These are phyloP conservation scores for Eurystomus glaucurus DNA, from an alignment of 2,797 vertebrate genomes.

Conservation along the genomic window DNA sequence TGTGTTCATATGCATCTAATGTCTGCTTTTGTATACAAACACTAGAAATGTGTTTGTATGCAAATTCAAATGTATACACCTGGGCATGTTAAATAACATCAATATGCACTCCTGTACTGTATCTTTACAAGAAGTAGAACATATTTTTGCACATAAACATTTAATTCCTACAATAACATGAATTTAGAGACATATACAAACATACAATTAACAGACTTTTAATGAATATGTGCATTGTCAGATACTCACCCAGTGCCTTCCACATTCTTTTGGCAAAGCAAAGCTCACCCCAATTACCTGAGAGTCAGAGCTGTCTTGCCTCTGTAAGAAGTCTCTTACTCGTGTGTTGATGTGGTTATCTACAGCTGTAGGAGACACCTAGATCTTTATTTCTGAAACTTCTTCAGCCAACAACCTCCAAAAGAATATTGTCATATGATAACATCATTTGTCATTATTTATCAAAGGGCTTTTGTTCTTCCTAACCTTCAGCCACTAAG, in stretches of 20 bases:
- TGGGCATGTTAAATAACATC: not conserved
- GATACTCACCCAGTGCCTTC: not conserved
- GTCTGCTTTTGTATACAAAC: not conserved
- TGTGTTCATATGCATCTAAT: not conserved
- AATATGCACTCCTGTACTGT: not conserved
- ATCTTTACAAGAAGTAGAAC: not conserved
- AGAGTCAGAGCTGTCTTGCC: not conserved
- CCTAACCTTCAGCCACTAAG: not conserved
- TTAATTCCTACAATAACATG: not conserved
- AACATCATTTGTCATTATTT: not conserved
- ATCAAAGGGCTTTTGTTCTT: conserved; percentile 14
- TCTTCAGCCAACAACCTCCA: not conserved
- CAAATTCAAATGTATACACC: not conserved
- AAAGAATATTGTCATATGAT: not conserved
- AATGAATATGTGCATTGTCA: not conserved
- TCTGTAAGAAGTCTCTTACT: not conserved
- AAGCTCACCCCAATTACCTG: not conserved
- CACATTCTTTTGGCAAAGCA: not conserved
- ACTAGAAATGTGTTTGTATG: not conserved
- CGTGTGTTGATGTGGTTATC: not conserved
- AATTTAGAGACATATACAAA: not conserved
- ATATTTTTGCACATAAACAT: not conserved
- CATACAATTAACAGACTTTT: not conserved
- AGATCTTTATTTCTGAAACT: conserved; percentile 5
- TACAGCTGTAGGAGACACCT: not conserved